phyloP scores from a whole-genome alignment of 2,888 invertebrate genomes.

The Herminia tarsipennalis region DNA sequence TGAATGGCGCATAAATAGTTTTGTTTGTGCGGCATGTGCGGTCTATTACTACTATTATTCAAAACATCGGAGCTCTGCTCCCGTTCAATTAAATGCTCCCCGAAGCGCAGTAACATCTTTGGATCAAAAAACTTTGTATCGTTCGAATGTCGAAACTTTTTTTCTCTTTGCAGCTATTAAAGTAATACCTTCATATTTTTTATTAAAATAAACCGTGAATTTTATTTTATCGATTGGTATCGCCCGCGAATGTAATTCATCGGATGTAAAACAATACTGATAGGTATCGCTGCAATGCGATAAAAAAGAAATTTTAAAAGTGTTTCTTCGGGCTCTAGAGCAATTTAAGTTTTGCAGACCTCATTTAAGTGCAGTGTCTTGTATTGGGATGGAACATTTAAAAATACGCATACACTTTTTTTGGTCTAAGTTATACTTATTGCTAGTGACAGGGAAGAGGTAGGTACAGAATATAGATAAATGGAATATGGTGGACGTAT shows the following conservation, averaged over 20 bases:
- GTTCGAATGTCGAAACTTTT: constrained; percentile 60
- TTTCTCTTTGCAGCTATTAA: constrained; percentile 78
- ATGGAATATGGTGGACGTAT: constrained; percentile 17
- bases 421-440: constrained; percentile 24
- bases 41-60: constrained; percentile 73
- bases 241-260: constrained; percentile 71
- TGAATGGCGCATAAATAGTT: constrained; percentile 49
- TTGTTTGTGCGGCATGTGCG: constrained; percentile 64
- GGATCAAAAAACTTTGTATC: constrained; percentile 66
- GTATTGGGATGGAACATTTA: constrained; percentile 63
- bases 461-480: constrained; percentile 16
- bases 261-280: constrained; percentile 77
- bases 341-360: constrained; percentile 63
- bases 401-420: constrained; percentile 47
- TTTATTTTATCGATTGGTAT: constrained; percentile 73
- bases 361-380: constrained; percentile 77
- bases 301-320: constrained; percentile 70
- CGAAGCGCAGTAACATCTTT: constrained; percentile 67
- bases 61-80: constrained; percentile 76
- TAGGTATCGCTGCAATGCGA: constrained; percentile 70
- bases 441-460: constrained; percentile 1
- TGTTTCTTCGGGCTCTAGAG: constrained; percentile 62
- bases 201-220: constrained; percentile 68
- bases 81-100: constrained; percentile 73
- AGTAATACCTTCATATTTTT: constrained; percentile 68